Conservation (phyloP, 2,797 vertebrate species). For the Psittacula echo region DNA sequence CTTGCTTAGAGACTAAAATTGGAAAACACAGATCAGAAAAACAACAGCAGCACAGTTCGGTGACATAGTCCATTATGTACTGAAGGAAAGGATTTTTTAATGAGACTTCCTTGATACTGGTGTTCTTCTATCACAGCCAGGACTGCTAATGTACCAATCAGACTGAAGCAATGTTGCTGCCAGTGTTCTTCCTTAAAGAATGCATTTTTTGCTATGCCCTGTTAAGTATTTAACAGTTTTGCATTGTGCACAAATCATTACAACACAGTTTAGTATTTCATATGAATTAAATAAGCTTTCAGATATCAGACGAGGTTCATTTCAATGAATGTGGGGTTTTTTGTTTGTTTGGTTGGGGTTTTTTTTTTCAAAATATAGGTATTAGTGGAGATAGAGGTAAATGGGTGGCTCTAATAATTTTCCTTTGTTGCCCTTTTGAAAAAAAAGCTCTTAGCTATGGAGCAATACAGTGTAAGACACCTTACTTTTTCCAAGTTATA, state of each 20-base stretch:
- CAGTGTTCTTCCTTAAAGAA: constrained; percentile 10
- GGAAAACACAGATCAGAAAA: constrained; percentile 17
- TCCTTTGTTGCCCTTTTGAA: background rate
- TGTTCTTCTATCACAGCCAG: background rate
- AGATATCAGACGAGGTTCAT: background rate
- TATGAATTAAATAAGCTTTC: constrained; percentile 28
- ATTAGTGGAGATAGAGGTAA: constrained; percentile 20
- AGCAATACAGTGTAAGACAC: background rate
- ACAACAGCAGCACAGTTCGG: background rate
- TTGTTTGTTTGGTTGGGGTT: too few relatives aligned
- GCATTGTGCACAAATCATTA: background rate
- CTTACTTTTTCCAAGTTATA: constrained; percentile 20
- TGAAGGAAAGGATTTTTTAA: constrained; percentile 40
- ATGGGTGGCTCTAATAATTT: background rate
- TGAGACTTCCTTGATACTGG: constrained; percentile 40
- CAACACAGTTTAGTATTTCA: background rate
- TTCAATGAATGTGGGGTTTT: background rate
- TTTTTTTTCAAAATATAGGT: constrained; percentile 2
- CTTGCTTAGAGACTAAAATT: background rate
- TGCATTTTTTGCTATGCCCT: background rate
- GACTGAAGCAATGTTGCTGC: background rate
- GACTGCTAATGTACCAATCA: constrained; percentile 1
- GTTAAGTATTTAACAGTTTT: constrained; percentile 41
- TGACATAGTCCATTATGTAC: constrained; percentile 14
- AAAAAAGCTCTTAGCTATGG: background rate